A percentile compares a stretch with the other conserved stretches of the same genome.
Conservation (phyloP, 2,113 vertebrate genomes). For the Amazona vittata region DNA sequence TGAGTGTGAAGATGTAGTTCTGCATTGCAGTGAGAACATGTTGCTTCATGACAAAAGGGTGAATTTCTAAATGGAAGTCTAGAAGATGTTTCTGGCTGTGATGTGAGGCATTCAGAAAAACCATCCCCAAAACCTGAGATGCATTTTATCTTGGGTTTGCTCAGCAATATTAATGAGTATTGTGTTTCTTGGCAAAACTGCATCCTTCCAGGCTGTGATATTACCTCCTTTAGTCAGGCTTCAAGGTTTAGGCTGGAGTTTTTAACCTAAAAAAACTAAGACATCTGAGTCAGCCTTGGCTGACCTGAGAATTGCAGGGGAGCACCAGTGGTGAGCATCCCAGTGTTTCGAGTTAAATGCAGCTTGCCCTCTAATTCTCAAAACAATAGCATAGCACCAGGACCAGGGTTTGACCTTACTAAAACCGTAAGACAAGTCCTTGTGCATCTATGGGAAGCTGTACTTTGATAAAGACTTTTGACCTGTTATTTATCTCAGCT, state of each 20-base stretch:
- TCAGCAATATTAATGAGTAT: not conserved
- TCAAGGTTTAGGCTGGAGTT: not conserved
- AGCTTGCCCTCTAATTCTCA: not conserved
- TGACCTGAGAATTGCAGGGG: not conserved
- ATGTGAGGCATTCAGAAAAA: not conserved
- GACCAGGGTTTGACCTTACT: not conserved
- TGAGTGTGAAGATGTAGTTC: not conserved
- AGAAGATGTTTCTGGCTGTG: not conserved
- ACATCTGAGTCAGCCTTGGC: not conserved
- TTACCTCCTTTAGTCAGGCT: not conserved
- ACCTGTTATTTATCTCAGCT: not conserved
- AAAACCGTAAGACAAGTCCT: not conserved
- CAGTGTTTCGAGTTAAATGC: not conserved
- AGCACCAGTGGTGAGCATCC: not conserved
- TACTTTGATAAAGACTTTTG: not conserved
- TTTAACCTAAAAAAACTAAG: not conserved
- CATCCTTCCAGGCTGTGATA: not conserved
- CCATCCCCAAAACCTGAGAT: accelerated
- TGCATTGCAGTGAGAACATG: not conserved
- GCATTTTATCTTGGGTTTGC: not conserved
- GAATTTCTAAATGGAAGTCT: not conserved
- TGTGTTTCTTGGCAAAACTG: not conserved
- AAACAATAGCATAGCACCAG: not conserved
- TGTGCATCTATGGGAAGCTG: not conserved
- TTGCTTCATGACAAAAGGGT: not conserved